These are phyloP conservation scores for Danio jaintianensis DNA, from an alignment of 2,797 vertebrate genomes.

Conservation along the genomic window DNA sequence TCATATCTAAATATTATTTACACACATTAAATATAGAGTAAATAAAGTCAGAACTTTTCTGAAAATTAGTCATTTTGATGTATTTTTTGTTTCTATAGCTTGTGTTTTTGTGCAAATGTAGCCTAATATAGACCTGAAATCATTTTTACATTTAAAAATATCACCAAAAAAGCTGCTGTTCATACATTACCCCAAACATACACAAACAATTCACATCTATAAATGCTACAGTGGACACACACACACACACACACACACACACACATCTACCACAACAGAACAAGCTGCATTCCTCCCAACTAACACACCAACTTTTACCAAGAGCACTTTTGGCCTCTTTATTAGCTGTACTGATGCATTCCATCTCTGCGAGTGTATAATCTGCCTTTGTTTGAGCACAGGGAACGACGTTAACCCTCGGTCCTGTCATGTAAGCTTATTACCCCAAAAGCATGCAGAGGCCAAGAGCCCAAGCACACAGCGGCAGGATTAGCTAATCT, in stretches of 20 bases:
- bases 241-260: slow-evolving; percentile 19
- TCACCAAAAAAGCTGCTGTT: neutral
- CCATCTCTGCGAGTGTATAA: slow-evolving; percentile 87
- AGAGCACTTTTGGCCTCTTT: slow-evolving; percentile 75
- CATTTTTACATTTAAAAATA: neutral
- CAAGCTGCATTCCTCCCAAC: slow-evolving; percentile 69
- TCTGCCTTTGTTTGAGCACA: slow-evolving; percentile 87
- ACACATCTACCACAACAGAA: slow-evolving; percentile 16
- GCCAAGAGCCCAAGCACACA: slow-evolving; percentile 77
- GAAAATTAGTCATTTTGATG: too few relatives aligned
- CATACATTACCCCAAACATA: neutral
- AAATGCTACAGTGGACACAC: slow-evolving; percentile 15
- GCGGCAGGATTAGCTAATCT: slow-evolving; percentile 82
- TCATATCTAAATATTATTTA: too few relatives aligned
- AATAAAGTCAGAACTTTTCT: too few relatives aligned
- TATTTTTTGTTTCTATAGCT: neutral
- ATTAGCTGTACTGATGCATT: slow-evolving; percentile 74
- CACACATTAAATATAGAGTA: too few relatives aligned
- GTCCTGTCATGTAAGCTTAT: slow-evolving; percentile 87
- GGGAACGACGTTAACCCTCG: slow-evolving; percentile 79
- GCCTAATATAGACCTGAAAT: neutral
- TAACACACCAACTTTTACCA: slow-evolving; percentile 83
- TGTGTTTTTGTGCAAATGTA: neutral
- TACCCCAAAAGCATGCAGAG: slow-evolving; percentile 78
- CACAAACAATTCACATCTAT: neutral